Evolutionary conservation across 2,888 invertebrate genomes (phyloP), one percentile per base, ranked within the genome.

Genomic region (Hyposoter dolosus): DNA sequence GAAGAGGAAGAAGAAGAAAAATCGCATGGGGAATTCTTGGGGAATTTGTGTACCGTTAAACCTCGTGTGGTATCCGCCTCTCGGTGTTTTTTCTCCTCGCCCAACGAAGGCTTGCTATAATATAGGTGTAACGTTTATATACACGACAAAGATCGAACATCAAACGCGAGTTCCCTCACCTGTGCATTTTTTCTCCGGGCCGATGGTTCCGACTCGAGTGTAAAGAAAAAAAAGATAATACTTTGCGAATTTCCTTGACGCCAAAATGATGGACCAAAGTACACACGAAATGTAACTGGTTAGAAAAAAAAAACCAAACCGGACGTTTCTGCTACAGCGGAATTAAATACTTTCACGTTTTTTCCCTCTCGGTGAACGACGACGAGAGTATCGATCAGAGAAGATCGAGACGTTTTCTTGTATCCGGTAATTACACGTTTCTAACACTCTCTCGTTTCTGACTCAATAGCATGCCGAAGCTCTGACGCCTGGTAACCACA

Each of bases 21-120:
- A 88, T 88, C 78, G 77, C 83, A 86, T 83, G 82, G 80, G 83
- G 80, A 85, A 88, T 84, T 88, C 77, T 66, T 50, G 60, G 79
- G 88, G 87, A 88, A 88, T 87, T 89, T 83, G 83, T 78, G 87
- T 89, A 88, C 90, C 90, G 90, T 90, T 90, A 90, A 88, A 87
- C 81, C 75, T 77, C 77, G 82, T 74, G 81, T 79, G 79, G 71
- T 75, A 77, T 77, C 68, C 79, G 69, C 75, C 69, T 77, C 85
- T 75, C 77, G 40, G 43, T 63, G 63, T 63, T 79, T 79, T 82
- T 69, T 79, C 45, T 71, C 71, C 28, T 19, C 45, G 10, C 60
- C 63, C 71, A 23, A 43, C 71, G 45, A 75, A 75, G 32, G 63
- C 45, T 60, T 63, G 60, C 45, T 28, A 45, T 45, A 63, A 75